Evolutionary conservation across 2,888 invertebrate genomes (phyloP).

Genomic region (Phlogophora meticulosa): DNA sequence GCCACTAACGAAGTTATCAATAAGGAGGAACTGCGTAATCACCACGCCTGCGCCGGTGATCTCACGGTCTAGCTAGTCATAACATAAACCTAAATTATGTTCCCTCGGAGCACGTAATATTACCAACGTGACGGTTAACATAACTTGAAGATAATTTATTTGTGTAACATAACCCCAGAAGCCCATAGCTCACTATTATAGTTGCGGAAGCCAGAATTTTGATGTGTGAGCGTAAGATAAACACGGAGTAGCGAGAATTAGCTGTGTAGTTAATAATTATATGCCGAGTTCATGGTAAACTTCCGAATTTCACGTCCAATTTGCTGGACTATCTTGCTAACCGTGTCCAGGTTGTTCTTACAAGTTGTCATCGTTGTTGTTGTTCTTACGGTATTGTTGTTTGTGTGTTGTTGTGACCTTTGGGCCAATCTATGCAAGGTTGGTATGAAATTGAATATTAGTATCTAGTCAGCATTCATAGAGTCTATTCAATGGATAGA

Average conservation of each 20-base stretch:
- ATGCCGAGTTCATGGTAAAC: slow-evolving; percentile 27
- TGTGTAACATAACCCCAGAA: slow-evolving; percentile 28
- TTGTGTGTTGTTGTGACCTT: too few species aligned
- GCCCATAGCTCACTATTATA: slow-evolving; percentile 26
- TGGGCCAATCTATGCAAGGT: neutral
- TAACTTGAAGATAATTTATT: slow-evolving; percentile 57
- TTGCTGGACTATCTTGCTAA: neutral
- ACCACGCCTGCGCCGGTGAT: slow-evolving; percentile 50
- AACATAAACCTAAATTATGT: slow-evolving; percentile 63
- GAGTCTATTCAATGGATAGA: neutral
- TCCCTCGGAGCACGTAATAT: slow-evolving; percentile 58
- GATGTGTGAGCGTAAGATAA: slow-evolving; percentile 36
- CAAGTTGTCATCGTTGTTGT: too few species aligned
- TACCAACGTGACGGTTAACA: slow-evolving; percentile 40
- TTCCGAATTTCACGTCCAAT: slow-evolving; percentile 18
- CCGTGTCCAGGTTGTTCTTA: neutral
- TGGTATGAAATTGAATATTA: neutral
- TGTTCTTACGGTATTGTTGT: too few species aligned
- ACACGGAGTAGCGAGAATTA: slow-evolving; percentile 33
- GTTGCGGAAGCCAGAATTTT: slow-evolving; percentile 34
- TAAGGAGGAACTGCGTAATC: slow-evolving; percentile 43
- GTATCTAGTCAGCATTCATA: neutral
- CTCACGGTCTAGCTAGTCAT: slow-evolving; percentile 49
- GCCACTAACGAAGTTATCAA: slow-evolving; percentile 47
- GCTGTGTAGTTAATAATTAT: slow-evolving; percentile 11